Evolutionary conservation across 2,113 vertebrate genomes (phyloP).

Genomic region (Cisticola juncidis): DNA sequence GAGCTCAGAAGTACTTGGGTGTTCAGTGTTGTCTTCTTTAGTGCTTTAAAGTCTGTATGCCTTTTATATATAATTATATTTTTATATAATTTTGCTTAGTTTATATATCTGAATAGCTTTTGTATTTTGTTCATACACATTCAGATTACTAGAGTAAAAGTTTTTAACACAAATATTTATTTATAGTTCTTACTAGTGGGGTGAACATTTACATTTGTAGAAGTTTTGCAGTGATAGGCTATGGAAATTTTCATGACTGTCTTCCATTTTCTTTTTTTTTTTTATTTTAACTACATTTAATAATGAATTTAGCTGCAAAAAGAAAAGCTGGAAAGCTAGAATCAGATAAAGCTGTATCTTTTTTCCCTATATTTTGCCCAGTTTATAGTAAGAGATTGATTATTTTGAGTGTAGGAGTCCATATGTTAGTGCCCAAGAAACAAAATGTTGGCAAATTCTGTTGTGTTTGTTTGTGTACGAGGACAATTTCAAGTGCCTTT

Average conservation of each 20-base stretch:
- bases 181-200: neutral
- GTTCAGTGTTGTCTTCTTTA: neutral
- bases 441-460: neutral
- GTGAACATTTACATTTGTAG: neutral
- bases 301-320: neutral
- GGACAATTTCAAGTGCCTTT: neutral
- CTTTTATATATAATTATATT: neutral
- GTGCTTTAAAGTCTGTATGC: neutral
- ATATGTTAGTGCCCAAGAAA: neutral
- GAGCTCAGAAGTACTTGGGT: neutral
- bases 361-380: neutral
- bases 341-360: neutral
- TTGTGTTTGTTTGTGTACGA: neutral
- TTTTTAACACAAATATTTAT: neutral
- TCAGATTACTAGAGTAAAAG: neutral
- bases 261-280: neutral
- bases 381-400: neutral
- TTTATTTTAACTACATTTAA: neutral
- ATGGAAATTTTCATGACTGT: neutral
- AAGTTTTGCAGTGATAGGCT: neutral
- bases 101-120: neutral
- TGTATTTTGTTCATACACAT: neutral
- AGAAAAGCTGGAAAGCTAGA: neutral
- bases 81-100: neutral
- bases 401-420: neutral